Conservation (phyloP, 2,113 vertebrate genomes). For the Albula goreensis region DNA sequence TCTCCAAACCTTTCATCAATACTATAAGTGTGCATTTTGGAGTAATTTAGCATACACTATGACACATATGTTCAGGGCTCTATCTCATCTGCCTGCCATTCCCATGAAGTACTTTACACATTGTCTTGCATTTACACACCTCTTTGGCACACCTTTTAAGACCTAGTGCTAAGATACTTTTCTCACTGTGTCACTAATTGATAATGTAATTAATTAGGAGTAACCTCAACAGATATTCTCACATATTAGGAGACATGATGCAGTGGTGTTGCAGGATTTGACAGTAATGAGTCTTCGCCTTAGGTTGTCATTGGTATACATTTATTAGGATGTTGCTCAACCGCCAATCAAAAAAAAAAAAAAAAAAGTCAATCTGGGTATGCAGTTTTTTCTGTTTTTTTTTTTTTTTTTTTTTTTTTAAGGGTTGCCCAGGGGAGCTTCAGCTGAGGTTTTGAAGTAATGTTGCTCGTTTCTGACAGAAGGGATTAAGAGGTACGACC, state of each 20-base stretch:
- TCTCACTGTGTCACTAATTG: not conserved
- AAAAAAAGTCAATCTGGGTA: not conserved
- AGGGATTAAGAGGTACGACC: constrained; percentile 52
- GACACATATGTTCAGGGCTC: no score
- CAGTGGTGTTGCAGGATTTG: not conserved
- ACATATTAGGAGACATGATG: not conserved
- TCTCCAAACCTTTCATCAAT: no score
- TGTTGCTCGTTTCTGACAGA: constrained; percentile 58
- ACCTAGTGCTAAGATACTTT: no score
- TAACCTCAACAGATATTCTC: not conserved
- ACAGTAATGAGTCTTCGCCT: constrained; percentile 5
- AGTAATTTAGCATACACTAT: no score
- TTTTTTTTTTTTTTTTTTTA: constrained; percentile 40
- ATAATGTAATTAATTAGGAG: not conserved
- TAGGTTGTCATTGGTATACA: not conserved
- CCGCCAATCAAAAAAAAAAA: not conserved
- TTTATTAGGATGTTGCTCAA: not conserved
- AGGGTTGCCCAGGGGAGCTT: constrained; percentile 48
- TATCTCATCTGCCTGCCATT: no score
- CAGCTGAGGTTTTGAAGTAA: constrained; percentile 57
- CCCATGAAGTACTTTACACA: constrained; percentile 40
- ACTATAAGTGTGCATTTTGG: no score
- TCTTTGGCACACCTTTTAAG: constrained; percentile 5
- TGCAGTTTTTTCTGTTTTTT: constrained; percentile 25
- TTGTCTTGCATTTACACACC: constrained; percentile 50